Evolutionary conservation across 2,797 vertebrate genomes (phyloP), one percentile per base, ranked within the genome.

Genomic region (Schizothorax lantsangensis): DNA sequence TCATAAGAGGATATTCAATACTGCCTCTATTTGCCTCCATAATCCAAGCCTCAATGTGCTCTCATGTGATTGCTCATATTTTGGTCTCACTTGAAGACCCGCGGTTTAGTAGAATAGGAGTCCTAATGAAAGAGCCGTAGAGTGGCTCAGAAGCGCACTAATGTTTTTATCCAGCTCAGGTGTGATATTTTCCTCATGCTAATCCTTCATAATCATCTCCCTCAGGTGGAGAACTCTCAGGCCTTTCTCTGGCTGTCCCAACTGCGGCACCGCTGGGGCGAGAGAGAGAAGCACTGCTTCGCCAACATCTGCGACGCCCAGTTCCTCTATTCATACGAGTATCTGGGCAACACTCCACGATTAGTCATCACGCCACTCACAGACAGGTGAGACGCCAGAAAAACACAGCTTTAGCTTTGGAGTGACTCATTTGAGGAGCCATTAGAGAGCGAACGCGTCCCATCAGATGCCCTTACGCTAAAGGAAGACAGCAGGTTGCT

Each of bases 361-460:
- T 94, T 99, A 8, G 98, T 99, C 86, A 99, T 99, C 95, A 99
- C 98, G 8, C 98, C 98, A 1, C 93, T 99, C 66, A 99, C 98
- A 0, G 98, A 99, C 95, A 97, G 98, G 98, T 99, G 40, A 85
- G 87, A 12, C 0, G 36, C 64, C 17, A 47, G 73, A 40, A 57
- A 40, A 66, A 40, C 7, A 36, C 59, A 78, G 82, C 49, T 36
- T 36, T 30, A 33, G 78, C 21, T 45, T 19, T 45, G 6, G 33
- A 54, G 49, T 23, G 74, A 54, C 74, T 77, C 30, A 15, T 79
- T 62, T 5, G 21, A n/a, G 36, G 69, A 81, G 85, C 81, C n/a
- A 77, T 81, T 78, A 81, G 64, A 73, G 36, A 54, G 57, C 26
- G 49, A 84, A 33, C 79, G 80, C 73, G 74, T 83, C 74, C 47